These are phyloP conservation scores for Propithecus perrieri DNA, from an alignment of 2,797 vertebrate species.

Conservation along the genomic window DNA sequence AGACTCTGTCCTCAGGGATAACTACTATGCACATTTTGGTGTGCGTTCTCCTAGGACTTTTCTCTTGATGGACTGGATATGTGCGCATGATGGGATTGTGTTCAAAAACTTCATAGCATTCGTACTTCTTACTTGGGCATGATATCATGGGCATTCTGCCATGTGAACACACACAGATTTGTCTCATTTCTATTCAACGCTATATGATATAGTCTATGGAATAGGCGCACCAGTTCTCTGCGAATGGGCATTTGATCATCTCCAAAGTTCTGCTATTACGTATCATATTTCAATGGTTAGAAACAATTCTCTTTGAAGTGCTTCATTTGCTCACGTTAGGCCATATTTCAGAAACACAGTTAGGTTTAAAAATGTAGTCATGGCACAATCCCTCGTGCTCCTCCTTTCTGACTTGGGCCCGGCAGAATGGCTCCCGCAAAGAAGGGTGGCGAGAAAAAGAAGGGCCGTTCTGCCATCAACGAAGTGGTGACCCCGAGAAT, in stretches of 20 bases:
- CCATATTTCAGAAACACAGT: neutral
- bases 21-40: fast-evolving
- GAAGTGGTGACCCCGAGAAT: no score
- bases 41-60: neutral
- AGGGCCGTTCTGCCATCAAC: no score
- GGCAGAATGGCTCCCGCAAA: no score
- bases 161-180: neutral
- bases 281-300: neutral
- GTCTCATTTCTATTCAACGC: neutral
- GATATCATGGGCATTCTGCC: neutral
- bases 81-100: neutral
- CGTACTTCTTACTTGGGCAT: neutral
- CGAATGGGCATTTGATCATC: neutral
- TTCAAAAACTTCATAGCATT: neutral
- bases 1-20: neutral
- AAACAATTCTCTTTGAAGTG: neutral
- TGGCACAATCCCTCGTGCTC: no score
- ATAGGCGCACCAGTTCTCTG: neutral
- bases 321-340: neutral
- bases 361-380: neutral
- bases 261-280: neutral
- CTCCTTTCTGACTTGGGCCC: no score
- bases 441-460: no score
- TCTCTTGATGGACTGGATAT: neutral
- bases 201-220: neutral